Percentiles rank a stretch among this genome's conserved stretches.
These are phyloP conservation scores for Pseudocheirus occidentalis DNA, from an alignment of 2,797 vertebrate genomes.

Conservation along the genomic window DNA sequence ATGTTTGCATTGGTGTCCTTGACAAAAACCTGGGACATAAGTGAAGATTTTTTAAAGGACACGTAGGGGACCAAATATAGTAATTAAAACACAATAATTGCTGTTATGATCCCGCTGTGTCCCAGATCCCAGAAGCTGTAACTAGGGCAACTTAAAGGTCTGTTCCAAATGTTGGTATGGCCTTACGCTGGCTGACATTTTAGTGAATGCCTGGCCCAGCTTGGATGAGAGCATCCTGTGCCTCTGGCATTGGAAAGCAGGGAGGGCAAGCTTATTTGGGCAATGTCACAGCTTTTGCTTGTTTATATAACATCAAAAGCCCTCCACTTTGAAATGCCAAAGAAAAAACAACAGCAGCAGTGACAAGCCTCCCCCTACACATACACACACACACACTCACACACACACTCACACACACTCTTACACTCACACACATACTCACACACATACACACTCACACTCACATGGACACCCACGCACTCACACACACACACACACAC, in stretches of 20 bases:
- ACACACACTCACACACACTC: neutral
- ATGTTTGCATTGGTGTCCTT: neutral
- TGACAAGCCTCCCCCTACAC: neutral
- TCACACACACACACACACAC: too few species aligned
- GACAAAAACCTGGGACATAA: neutral
- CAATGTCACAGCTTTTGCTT: neutral
- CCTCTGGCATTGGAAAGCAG: conserved; percentile 32
- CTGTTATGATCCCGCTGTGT: conserved; percentile 14
- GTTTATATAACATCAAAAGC: neutral
- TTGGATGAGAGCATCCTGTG: neutral
- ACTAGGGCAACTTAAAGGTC: conserved; percentile 25
- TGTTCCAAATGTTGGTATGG: conserved; percentile 2
- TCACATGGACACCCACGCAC: neutral
- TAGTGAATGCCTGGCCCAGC: conserved; percentile 28
- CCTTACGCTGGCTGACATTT: conserved; percentile 14
- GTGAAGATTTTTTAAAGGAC: conserved; percentile 26
- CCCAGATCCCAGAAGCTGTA: conserved; percentile 36
- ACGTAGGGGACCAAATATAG: conserved; percentile 17
- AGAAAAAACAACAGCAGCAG: neutral
- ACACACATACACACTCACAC: neutral
- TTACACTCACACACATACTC: too few species aligned
- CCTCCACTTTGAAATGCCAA: neutral
- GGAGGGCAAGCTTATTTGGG: neutral
- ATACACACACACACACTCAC: neutral
- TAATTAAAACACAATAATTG: conserved; percentile 52